These are phyloP conservation scores for Todiramphus chloris DNA, from an alignment of 2,113 vertebrate species.

Conservation along the genomic window DNA sequence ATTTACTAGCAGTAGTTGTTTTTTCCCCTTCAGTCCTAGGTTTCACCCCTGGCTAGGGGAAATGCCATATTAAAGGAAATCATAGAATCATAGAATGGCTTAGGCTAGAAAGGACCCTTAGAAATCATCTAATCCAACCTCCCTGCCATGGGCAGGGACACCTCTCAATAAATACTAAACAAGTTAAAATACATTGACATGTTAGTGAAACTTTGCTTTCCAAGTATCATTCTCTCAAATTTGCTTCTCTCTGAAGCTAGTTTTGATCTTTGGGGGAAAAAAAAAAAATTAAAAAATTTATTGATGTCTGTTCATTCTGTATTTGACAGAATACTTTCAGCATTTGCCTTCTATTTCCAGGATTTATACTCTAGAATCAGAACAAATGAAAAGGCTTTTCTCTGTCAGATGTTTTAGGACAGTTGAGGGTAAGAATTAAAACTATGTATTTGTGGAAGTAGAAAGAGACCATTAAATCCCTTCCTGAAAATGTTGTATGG, in stretches of 20 bases:
- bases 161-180: neutral
- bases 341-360: slow-evolving; percentile 15
- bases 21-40: neutral
- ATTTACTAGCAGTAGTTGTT: neutral
- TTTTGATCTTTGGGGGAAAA: neutral
- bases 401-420: neutral
- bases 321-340: neutral
- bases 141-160: too few species aligned
- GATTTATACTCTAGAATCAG: neutral
- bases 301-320: neutral
- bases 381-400: slow-evolving; percentile 12
- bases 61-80: slow-evolving; percentile 1
- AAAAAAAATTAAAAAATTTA: neutral
- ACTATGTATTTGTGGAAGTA: neutral
- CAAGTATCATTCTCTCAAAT: neutral
- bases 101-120: too few species aligned
- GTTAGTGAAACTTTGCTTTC: neutral
- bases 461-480: neutral
- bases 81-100: too few species aligned
- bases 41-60: neutral
- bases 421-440: neutral
- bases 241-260: neutral
- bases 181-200: neutral
- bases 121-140: too few species aligned
- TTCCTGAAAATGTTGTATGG: neutral